These are phyloP conservation scores for Didymodactylos carnosus DNA, from an alignment of 2,888 invertebrate species.

Conservation along the genomic window DNA sequence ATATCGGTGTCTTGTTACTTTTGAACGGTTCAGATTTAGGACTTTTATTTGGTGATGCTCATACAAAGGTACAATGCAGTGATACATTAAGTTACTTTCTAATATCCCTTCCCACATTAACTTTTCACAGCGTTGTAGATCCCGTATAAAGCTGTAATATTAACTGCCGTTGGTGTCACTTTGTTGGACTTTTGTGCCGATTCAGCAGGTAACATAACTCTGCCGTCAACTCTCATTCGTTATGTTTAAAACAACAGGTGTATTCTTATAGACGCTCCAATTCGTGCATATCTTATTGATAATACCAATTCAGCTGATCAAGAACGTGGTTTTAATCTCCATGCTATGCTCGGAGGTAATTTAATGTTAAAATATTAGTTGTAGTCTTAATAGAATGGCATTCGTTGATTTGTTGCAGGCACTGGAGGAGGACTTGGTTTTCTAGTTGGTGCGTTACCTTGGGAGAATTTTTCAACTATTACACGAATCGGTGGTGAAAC, in stretches of 20 bases:
- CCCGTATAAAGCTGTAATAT: conserved; percentile 4
- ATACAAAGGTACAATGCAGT: too few species aligned
- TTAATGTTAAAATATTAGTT: too few species aligned
- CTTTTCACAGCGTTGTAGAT: background rate
- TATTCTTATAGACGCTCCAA: conserved; percentile 6
- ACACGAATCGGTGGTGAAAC: conserved; percentile 4
- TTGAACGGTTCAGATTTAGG: conserved; percentile 4
- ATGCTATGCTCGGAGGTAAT: conserved; percentile 6
- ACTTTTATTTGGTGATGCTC: conserved; percentile 6
- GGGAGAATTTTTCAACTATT: background rate
- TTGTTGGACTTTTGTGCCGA: conserved; percentile 14
- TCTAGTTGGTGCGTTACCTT: conserved; percentile 3
- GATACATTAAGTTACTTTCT: too few species aligned
- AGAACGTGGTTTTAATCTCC: conserved; percentile 11
- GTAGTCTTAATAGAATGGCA: too few species aligned
- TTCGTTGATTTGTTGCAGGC: conserved; percentile 1
- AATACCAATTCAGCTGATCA: conserved; percentile 9
- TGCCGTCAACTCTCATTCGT: too few species aligned
- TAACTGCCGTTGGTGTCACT: conserved; percentile 5
- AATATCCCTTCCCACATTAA: too few species aligned
- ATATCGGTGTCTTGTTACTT: background rate
- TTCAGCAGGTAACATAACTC: background rate
- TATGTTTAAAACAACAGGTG: too few species aligned
- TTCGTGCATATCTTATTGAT: conserved; percentile 10
- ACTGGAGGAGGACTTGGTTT: conserved; percentile 8